Percentiles rank a stretch among this genome's conserved stretches.
Evolutionary conservation across 1,140 invertebrate species (phyloP).

Genomic region (Ganaspis sp.): DNA sequence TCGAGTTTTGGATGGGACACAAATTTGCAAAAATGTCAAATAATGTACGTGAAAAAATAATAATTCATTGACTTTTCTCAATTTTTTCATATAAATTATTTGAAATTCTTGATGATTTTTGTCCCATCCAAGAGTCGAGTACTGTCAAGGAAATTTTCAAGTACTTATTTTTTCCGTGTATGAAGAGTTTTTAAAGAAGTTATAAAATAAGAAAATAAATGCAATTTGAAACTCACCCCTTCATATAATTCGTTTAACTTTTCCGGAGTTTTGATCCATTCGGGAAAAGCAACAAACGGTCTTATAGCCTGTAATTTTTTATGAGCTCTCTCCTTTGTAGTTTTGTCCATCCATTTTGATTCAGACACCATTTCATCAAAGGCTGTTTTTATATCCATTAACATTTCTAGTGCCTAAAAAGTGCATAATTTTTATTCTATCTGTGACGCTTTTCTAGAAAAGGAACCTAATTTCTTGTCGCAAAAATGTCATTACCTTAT

Average conservation of each 20-base stretch:
- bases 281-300: conserved; percentile 84
- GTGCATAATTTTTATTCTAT: not conserved
- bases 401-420: conserved; percentile 84
- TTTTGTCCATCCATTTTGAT: conserved; percentile 88
- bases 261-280: conserved; percentile 80
- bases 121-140: no score
- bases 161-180: not conserved
- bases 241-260: conserved; percentile 79
- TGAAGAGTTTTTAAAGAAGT: not conserved
- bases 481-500: conserved; percentile 78
- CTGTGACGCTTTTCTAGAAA: no score
- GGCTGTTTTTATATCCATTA: conserved; percentile 83
- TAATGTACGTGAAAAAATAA: no score
- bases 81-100: no score
- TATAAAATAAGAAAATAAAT: not conserved
- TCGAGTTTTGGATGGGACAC: no score
- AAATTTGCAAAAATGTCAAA: no score
- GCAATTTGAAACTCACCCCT: conserved; percentile 69
- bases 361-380: conserved; percentile 83
- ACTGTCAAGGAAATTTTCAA: no score
- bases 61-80: no score
- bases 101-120: no score
- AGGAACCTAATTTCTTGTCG: no score
- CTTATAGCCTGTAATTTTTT: conserved; percentile 81
- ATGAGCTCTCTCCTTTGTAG: conserved; percentile 80